These are phyloP conservation scores for Zosterops japonicus DNA, from an alignment of 2,113 vertebrate species.

Conservation along the genomic window DNA sequence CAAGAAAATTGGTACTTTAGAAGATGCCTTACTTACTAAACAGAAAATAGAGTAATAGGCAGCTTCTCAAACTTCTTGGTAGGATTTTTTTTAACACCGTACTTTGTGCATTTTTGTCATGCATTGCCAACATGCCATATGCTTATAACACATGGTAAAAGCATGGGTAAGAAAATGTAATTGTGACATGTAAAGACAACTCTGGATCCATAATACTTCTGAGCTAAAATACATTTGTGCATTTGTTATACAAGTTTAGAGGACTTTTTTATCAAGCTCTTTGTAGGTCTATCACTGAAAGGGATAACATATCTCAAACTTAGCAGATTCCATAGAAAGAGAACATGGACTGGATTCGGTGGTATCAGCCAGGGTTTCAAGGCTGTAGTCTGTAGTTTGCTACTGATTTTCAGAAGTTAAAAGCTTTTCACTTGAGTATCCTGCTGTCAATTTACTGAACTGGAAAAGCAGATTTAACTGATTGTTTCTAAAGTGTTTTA, in stretches of 20 bases:
- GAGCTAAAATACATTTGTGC: conserved; percentile 51
- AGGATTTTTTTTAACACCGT: conserved; percentile 52
- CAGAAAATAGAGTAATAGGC: conserved; percentile 17
- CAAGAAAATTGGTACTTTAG: neutral
- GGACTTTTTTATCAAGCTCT: neutral
- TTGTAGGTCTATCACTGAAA: neutral
- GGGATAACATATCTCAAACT: neutral
- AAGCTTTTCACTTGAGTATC: neutral
- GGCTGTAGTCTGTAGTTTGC: neutral
- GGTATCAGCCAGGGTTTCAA: neutral
- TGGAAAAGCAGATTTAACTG: neutral
- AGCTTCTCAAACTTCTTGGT: conserved; percentile 54
- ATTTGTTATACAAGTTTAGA: conserved; percentile 51
- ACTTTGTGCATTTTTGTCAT: conserved; percentile 62
- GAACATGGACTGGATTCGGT: neutral
- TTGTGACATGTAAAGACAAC: conserved; percentile 65
- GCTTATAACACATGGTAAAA: conserved; percentile 70
- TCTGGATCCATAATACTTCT: conserved; percentile 32
- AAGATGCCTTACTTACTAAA: neutral
- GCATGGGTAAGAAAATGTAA: conserved; percentile 64
- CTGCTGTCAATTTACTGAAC: neutral
- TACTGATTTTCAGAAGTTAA: neutral
- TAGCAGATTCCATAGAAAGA: neutral
- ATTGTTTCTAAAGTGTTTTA: neutral
- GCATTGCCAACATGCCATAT: conserved; percentile 69